Percentiles rank a stretch among this genome's conserved stretches.
Evolutionary conservation across 2,797 vertebrate genomes (phyloP).

Genomic region (Ctenochaetus hawaiiensis): DNA sequence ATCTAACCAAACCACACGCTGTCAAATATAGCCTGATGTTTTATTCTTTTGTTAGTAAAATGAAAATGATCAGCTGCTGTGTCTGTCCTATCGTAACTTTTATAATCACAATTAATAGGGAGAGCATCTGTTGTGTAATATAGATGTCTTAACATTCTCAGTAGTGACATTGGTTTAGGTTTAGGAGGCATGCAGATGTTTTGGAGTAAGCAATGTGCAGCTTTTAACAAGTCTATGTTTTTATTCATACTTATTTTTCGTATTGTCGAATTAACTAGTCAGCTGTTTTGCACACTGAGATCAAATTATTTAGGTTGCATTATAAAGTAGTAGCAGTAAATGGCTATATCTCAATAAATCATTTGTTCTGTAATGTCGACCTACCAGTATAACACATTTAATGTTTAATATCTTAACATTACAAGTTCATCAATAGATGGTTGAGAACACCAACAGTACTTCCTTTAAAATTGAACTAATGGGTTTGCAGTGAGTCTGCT

Average conservation of each 20-base stretch:
- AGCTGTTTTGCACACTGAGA: slow-evolving; percentile 35
- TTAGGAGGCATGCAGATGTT: slow-evolving; percentile 16
- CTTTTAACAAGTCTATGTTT: not conserved
- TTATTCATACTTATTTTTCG: not conserved
- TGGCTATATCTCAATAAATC: slow-evolving; percentile 36
- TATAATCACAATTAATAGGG: slow-evolving; percentile 71
- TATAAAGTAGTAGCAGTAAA: slow-evolving; percentile 11
- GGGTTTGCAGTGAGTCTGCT: not conserved
- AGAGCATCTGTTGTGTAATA: slow-evolving; percentile 74
- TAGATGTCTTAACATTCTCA: slow-evolving; percentile 33
- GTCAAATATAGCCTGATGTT: slow-evolving; percentile 24
- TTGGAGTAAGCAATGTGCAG: not conserved
- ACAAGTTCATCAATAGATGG: not conserved
- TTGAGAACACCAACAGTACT: not conserved
- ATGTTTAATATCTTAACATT: not conserved
- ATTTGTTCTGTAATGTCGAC: slow-evolving; percentile 45
- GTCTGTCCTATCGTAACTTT: slow-evolving; percentile 68
- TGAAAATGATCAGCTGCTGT: slow-evolving; percentile 76
- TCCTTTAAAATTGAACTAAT: not conserved
- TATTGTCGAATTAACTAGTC: not conserved
- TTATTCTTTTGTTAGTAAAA: slow-evolving; percentile 59
- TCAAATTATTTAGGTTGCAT: slow-evolving; percentile 46
- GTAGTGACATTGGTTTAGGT: slow-evolving; percentile 36
- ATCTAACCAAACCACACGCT: slow-evolving; percentile 33
- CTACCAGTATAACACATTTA: not conserved